Percentiles rank a stretch among this genome's conserved stretches.
Conservation (phyloP, 2,888 invertebrate genomes). For the Harpagoxenus sublaevis region DNA sequence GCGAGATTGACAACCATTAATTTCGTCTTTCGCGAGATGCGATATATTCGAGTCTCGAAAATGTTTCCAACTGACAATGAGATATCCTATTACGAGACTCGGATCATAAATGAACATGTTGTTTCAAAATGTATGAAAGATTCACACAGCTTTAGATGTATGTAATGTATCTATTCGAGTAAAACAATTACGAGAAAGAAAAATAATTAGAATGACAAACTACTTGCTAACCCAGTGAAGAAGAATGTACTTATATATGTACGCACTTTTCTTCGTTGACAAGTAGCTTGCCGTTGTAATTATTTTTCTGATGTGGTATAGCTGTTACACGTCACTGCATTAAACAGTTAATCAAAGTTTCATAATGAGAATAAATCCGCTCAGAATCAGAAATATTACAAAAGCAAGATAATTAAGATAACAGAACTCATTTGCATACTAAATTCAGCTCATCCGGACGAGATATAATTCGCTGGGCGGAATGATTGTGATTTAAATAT, state of each 20-base stretch:
- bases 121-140: background rate
- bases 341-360: constrained; percentile 39
- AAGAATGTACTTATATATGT: background rate
- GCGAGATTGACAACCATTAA: constrained; percentile 45
- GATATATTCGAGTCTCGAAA: constrained; percentile 9
- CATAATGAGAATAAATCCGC: constrained; percentile 17
- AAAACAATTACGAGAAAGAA: background rate
- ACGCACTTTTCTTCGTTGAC: background rate
- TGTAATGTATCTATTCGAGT: background rate
- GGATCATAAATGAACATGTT: background rate
- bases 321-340: background rate
- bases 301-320: background rate
- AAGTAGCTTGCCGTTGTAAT: background rate
- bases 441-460: constrained; percentile 35
- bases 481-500: constrained; percentile 50
- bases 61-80: background rate
- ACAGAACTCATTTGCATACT: constrained; percentile 47
- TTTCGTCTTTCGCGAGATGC: constrained; percentile 25
- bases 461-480: constrained; percentile 33
- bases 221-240: background rate
- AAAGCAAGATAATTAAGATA: constrained; percentile 53
- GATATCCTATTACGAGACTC: constrained; percentile 2
- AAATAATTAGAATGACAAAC: background rate
- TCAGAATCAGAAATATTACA: constrained; percentile 43
- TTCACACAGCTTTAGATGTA: background rate